Percentiles rank a stretch among this genome's conserved stretches.
Conservation (phyloP, 1,140 invertebrate genomes). For the Saccostrea cuccullata region DNA sequence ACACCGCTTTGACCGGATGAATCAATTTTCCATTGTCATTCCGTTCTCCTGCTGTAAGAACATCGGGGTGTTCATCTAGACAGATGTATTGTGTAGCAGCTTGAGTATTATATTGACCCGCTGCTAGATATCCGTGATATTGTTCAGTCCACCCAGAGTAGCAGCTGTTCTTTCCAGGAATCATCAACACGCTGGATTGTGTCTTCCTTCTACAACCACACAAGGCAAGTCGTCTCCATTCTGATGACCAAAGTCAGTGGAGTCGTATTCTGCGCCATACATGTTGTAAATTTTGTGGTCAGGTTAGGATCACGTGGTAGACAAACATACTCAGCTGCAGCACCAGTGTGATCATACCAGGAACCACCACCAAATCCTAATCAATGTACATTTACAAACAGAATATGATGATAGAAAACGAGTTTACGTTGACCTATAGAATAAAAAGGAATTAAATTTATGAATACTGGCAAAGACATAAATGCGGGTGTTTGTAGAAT, state of each 20-base stretch:
- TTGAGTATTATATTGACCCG: conserved; percentile 37
- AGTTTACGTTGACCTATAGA: no score
- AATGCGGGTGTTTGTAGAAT: no score
- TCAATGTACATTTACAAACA: no score
- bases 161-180: conserved; percentile 61
- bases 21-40: conserved; percentile 57
- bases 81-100: conserved; percentile 54
- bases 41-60: conserved; percentile 27
- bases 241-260: not conserved
- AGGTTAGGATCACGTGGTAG: conserved; percentile 45
- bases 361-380: conserved; percentile 43
- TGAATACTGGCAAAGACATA: no score
- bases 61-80: conserved; percentile 60
- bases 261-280: conserved; percentile 48
- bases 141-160: conserved; percentile 57
- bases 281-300: not conserved
- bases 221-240: conserved; percentile 47
- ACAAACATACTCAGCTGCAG: conserved; percentile 44
- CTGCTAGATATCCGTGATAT: conserved; percentile 59
- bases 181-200: conserved; percentile 49
- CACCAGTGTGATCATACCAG: not conserved
- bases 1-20: conserved; percentile 50
- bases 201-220: conserved; percentile 50
- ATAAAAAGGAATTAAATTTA: no score
- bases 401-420: no score